A percentile compares a stretch with the other conserved stretches of the same genome.
These are phyloP conservation scores for Peromyscus aztecus DNA, from an alignment of 2,797 vertebrate species.

Conservation along the genomic window DNA sequence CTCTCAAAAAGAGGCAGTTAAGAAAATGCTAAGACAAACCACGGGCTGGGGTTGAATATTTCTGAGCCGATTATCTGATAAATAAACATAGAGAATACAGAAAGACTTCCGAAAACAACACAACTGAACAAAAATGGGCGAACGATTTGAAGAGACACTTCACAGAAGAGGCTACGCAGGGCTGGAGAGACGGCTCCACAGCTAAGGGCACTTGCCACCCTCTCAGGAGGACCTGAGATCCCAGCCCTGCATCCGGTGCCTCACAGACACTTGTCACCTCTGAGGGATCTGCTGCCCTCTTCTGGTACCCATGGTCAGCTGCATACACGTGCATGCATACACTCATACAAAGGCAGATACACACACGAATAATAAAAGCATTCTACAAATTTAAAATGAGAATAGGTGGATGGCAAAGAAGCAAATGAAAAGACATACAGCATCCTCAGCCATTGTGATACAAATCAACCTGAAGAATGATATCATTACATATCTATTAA, in stretches of 20 bases:
- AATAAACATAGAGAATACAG: neutral
- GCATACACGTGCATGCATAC: neutral
- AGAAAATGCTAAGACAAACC: neutral
- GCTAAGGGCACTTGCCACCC: neutral
- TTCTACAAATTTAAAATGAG: neutral
- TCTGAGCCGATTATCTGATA: neutral
- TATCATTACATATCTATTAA: neutral
- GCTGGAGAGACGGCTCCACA: neutral
- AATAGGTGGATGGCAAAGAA: neutral
- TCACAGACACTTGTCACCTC: neutral
- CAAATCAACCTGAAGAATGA: neutral
- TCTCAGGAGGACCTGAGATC: neutral
- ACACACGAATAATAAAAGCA: neutral
- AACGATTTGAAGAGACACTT: neutral
- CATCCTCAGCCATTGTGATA: neutral
- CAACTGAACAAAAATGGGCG: neutral
- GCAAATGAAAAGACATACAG: neutral
- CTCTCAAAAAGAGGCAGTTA: conserved; percentile 4
- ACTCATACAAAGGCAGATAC: neutral
- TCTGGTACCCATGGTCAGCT: neutral
- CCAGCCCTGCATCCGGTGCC: neutral
- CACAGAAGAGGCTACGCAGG: neutral
- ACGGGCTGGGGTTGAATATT: neutral
- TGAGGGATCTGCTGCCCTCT: neutral
- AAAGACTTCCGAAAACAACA: neutral